These are phyloP conservation scores for Siniperca obscura DNA, from an alignment of 2,797 vertebrate species.

Conservation along the genomic window DNA sequence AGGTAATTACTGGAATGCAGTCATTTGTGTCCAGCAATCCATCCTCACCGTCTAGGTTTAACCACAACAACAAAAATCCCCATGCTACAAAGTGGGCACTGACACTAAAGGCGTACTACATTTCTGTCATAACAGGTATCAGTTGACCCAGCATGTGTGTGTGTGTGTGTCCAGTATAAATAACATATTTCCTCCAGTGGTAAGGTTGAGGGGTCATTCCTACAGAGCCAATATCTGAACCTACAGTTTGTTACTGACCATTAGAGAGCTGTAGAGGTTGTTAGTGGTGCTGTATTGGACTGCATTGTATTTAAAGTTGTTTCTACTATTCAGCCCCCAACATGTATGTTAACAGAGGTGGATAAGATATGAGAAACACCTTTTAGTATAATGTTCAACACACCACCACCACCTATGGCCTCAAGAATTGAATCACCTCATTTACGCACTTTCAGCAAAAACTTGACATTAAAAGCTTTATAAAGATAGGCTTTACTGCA, in stretches of 20 bases:
- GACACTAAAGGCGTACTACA: slow-evolving; percentile 29
- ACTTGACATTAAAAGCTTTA: not conserved
- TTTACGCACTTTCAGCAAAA: not conserved
- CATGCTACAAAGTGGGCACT: slow-evolving; percentile 18
- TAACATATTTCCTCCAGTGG: slow-evolving; percentile 2
- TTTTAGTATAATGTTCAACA: too few relatives aligned
- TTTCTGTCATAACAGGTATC: slow-evolving; percentile 41
- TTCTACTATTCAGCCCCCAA: not conserved
- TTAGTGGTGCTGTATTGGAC: too few relatives aligned
- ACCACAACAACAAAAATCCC: slow-evolving; percentile 36
- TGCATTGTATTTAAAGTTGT: not conserved
- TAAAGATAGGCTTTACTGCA: not conserved
- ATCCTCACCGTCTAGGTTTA: slow-evolving; percentile 25
- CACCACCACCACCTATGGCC: not conserved
- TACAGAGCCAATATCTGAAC: not conserved
- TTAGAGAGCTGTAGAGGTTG: not conserved
- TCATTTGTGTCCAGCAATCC: slow-evolving; percentile 55
- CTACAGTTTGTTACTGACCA: not conserved
- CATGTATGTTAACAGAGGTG: not conserved
- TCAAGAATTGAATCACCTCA: not conserved
- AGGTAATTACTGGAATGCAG: slow-evolving; percentile 67
- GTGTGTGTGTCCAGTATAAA: slow-evolving; percentile 25
- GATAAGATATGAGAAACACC: not conserved
- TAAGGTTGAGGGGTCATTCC: slow-evolving; percentile 1
- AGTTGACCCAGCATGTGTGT: slow-evolving; percentile 26